Base-by-base conservation (phyloP, 2,113 vertebrate species). In the Mesitornis unicolor region DNA sequence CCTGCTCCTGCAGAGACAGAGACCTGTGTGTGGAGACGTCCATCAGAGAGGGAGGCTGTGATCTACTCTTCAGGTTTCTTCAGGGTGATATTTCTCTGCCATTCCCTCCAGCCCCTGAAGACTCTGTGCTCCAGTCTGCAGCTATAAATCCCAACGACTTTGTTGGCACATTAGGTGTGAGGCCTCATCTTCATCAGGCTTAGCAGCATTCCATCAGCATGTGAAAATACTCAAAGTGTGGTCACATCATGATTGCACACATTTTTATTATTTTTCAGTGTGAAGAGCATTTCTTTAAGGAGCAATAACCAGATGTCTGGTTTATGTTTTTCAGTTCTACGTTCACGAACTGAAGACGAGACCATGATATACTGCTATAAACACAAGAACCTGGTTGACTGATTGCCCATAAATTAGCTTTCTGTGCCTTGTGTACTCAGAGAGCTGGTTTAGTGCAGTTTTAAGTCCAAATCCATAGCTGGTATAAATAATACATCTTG, bases 21-120 rank as follows among this genome's bases (percentile, higher is more conserved):
- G 19, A 16, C 28, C 21, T 4, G 2, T 1, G 1, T 28, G 31
- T 43, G 64, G 48, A n/a, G 63, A 56, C 1, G 1, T 1, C 26
- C 16, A 1, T 16, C 38, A 36, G 26, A 85, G 25, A 78, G 11
- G 10, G 26, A 75, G 28, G 28, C 40, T 87, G 51, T 4, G 36
- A 38, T 83, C 76, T 69, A 48, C 17, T 81, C 77, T 51, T 63
- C 4, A 1, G 21, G 38, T 26, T 68, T 73, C 19, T 75, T 79
- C 77, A 53, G 45, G 57, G 48, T 16, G 63, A 43, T 70, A 42
- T 53, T 88, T 45, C 71, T 74, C 47, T 90, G 42, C 51, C 61
- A 13, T 54, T 76, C n/a, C 31, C n/a, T 60, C 71, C 45, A 64
- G 6, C 4, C 14, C 24, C 48, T 67, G 61, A 68, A 77, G 65